phyloP scores from a whole-genome alignment of 1,140 invertebrate species.

The Scaptomyza hsui region DNA sequence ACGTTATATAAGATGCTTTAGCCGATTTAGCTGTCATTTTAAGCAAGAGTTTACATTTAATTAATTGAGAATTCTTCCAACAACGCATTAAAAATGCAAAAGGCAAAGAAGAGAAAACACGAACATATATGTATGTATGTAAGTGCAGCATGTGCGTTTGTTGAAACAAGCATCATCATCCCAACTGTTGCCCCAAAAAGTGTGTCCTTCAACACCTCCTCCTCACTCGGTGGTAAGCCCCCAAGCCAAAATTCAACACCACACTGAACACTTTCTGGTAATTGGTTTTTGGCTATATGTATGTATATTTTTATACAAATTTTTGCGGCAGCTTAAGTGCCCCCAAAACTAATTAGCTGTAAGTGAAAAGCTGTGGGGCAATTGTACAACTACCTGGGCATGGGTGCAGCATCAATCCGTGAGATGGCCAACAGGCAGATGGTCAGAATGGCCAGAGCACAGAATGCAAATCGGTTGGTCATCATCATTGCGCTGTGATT shows the following conservation, averaged over 20 bases:
- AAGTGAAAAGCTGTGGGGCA: slow-evolving; percentile 9
- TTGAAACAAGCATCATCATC: slow-evolving; percentile 7
- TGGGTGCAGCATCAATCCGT: slow-evolving; percentile 73
- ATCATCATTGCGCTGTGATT: slow-evolving; percentile 72
- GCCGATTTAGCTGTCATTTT: slow-evolving; percentile 33
- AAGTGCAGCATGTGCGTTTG: neutral
- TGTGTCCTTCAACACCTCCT: neutral
- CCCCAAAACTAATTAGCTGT: slow-evolving; percentile 64
- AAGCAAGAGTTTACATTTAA: slow-evolving; percentile 67
- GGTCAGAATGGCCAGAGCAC: slow-evolving; percentile 58
- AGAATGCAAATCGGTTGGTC: slow-evolving; percentile 67
- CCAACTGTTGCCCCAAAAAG: slow-evolving; percentile 4
- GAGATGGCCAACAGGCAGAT: slow-evolving; percentile 71
- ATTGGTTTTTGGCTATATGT: slow-evolving; percentile 49
- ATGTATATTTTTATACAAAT: slow-evolving; percentile 63
- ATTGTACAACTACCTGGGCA: slow-evolving; percentile 83
- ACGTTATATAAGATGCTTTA: slow-evolving; percentile 24
- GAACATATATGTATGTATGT: no score
- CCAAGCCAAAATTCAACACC: neutral
- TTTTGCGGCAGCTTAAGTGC: slow-evolving; percentile 46
- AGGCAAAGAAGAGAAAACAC: slow-evolving; percentile 6
- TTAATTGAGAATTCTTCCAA: slow-evolving; percentile 65
- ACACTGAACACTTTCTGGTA: slow-evolving; percentile 44
- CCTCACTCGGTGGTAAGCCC: neutral
- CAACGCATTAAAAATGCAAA: slow-evolving; percentile 28